A percentile compares a stretch with the other conserved stretches of the same genome.
These are phyloP conservation scores for Poliocrania exsul DNA, from an alignment of 2,797 vertebrate species.

Conservation along the genomic window DNA sequence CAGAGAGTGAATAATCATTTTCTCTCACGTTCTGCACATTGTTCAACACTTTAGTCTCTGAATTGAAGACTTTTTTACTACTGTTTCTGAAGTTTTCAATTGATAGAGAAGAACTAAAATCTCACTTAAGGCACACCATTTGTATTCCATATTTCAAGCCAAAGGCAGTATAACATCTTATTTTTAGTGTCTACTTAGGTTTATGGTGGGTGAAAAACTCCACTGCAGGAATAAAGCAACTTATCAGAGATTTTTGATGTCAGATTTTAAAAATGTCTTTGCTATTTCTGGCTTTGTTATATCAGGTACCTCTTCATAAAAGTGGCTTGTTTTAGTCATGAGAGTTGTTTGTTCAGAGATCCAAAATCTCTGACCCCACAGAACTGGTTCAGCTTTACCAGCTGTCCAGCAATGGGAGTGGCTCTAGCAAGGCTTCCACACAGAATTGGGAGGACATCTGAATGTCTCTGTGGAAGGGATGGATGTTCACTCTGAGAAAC, in stretches of 20 bases:
- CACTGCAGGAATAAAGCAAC: background rate
- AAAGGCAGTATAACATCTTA: background rate
- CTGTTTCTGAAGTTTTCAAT: background rate
- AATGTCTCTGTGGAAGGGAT: background rate
- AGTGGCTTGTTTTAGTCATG: background rate
- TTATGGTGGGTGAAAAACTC: background rate
- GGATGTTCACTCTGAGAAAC: background rate
- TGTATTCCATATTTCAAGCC: background rate
- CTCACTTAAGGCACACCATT: background rate
- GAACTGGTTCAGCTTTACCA: background rate
- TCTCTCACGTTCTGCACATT: background rate
- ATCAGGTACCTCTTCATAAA: background rate
- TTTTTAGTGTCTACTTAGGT: background rate
- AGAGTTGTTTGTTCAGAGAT: background rate
- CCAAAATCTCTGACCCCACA: background rate
- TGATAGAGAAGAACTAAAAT: background rate
- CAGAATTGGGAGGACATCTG: background rate
- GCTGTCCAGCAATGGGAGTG: rapidly evolving
- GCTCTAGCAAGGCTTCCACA: background rate
- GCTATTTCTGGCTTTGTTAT: background rate
- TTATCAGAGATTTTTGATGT: background rate
- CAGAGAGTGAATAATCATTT: background rate
- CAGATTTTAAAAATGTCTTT: background rate
- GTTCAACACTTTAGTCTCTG: background rate
- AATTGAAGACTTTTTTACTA: background rate